A percentile compares a stretch with the other conserved stretches of the same genome.
phyloP scores from a whole-genome alignment of 2,888 invertebrate species.

The Dysmachus trigonus region DNA sequence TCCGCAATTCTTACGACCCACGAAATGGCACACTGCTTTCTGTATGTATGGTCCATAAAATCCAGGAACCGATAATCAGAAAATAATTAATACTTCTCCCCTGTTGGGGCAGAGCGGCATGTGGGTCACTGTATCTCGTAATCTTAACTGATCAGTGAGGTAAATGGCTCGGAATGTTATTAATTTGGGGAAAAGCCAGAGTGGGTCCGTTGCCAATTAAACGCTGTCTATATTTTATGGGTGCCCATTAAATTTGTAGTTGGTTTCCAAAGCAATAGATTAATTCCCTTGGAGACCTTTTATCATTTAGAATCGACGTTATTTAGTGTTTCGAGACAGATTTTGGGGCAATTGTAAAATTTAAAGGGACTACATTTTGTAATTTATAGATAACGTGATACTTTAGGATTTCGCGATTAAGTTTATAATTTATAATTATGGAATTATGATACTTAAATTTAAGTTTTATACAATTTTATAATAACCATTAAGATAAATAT shows the following conservation, averaged over 20 bases:
- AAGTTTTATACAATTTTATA: no score
- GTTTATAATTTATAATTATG: neutral
- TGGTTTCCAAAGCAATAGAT: neutral
- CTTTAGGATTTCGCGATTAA: neutral
- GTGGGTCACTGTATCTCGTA: neutral
- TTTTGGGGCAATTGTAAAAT: neutral
- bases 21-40: neutral
- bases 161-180: constrained; percentile 3
- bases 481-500: no score
- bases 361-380: neutral
- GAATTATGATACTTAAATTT: no score
- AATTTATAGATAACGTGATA: neutral
- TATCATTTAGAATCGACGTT: neutral
- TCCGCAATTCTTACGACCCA: constrained; percentile 5
- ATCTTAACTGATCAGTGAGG: constrained; percentile 21
- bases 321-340: neutral
- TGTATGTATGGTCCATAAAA: neutral
- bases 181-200: neutral
- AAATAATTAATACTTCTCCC: neutral
- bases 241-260: neutral
- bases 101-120: neutral
- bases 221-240: neutral
- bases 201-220: neutral
- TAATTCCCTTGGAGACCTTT: neutral
- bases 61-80: constrained; percentile 29